These are phyloP conservation scores for Gymnobelideus leadbeateri DNA, from an alignment of 2,113 vertebrate genomes.

Conservation along the genomic window DNA sequence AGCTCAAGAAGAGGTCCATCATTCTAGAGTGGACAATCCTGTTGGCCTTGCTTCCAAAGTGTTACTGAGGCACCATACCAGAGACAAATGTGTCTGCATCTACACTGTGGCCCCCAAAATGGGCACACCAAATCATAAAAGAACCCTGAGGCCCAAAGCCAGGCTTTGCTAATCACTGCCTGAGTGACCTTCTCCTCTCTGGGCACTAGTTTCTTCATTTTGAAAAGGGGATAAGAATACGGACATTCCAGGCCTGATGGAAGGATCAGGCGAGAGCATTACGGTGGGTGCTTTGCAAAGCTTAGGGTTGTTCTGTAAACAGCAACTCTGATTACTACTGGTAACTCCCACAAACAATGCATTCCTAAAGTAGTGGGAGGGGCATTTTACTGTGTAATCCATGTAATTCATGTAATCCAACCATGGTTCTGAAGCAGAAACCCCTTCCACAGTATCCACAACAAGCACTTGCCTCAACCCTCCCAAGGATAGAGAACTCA, in stretches of 20 bases:
- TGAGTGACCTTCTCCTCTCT: fast-evolving
- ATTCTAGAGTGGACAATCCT: background rate
- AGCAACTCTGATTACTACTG: background rate
- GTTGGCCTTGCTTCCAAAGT: background rate
- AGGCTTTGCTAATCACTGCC: background rate
- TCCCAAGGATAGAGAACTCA: background rate
- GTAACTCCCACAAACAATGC: background rate
- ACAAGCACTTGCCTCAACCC: background rate
- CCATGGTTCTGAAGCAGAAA: background rate
- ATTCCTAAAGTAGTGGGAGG: background rate
- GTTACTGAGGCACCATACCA: background rate
- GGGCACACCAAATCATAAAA: background rate
- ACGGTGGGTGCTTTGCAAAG: fast-evolving
- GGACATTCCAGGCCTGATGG: fast-evolving
- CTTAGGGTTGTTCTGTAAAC: background rate
- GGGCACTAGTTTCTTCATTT: background rate
- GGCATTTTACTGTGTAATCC: background rate
- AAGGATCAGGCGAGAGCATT: background rate
- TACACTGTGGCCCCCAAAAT: background rate
- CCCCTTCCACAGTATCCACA: background rate
- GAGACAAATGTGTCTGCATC: background rate
- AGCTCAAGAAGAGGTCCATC: background rate
- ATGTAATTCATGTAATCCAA: background rate
- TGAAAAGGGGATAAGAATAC: fast-evolving
- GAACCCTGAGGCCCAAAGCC: background rate